Evolutionary conservation across 2,797 vertebrate genomes (phyloP).

Genomic region (Acanthurus leucopareius): DNA sequence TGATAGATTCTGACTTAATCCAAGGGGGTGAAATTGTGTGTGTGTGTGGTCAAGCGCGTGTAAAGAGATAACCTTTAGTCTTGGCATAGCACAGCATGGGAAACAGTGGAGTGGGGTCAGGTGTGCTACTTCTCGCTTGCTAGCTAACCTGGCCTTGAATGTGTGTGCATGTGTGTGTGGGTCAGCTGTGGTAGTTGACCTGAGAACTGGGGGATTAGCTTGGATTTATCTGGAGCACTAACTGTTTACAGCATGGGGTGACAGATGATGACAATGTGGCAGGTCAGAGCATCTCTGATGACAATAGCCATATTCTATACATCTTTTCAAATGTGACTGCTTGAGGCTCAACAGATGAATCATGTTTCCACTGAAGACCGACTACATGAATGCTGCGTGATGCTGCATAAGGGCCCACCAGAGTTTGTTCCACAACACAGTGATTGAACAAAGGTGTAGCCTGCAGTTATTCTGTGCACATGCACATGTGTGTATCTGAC

Average conservation of each 20-base stretch:
- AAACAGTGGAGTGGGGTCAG: conserved; percentile 70
- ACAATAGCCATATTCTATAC: conserved; percentile 15
- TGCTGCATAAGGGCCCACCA: conserved; percentile 41
- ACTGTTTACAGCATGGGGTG: conserved; percentile 10
- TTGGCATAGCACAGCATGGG: conserved; percentile 48
- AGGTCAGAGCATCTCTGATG: conserved; percentile 18
- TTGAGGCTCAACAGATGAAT: conserved; percentile 60
- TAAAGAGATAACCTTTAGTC: conserved; percentile 61
- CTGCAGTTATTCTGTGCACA: conserved; percentile 67
- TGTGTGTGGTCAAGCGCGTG: conserved; percentile 51
- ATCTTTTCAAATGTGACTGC: conserved; percentile 7
- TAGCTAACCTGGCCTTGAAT: conserved; percentile 42
- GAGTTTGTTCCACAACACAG: conserved; percentile 54
- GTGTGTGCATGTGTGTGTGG: conserved; percentile 36
- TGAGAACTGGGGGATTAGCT: conserved; percentile 69
- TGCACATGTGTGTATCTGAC: conserved; percentile 57
- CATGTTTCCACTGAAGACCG: conserved; percentile 40
- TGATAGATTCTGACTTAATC: conserved; percentile 54
- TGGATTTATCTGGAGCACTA: conserved; percentile 52
- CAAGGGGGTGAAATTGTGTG: conserved; percentile 10
- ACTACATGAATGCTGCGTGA: conserved; percentile 42
- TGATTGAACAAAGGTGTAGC: conserved; percentile 69
- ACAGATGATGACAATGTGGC: conserved; percentile 64
- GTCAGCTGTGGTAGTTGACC: conserved; percentile 68
- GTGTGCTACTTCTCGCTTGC: conserved; percentile 59